Evolutionary conservation across 2,888 invertebrate species (phyloP), one percentile per base, ranked within the genome.

Genomic region (Xestia sexstrigata): DNA sequence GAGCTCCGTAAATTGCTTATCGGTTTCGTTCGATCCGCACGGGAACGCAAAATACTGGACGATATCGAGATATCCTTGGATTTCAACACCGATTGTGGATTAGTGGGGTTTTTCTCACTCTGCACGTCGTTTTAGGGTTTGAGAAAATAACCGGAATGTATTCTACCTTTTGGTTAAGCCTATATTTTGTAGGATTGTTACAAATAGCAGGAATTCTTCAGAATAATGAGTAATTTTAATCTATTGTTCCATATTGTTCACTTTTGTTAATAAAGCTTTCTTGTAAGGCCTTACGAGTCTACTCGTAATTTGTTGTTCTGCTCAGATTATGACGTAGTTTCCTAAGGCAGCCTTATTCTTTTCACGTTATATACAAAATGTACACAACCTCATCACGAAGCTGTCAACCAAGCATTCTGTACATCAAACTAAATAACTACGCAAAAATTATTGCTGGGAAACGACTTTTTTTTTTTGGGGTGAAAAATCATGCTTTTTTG

Each of bases 1-100:
- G 75, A 71, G 68, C 69, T 30, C 52, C 65, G 71, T 79, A 72
- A 79, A 80, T 83, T 80, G 84, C 80, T 79, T 82, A 84, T 76
- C 80, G 80, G 71, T 55, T 72, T 30, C 47, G 62, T 52, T 35
- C 42, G 47, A 55, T 23, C 49, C 26, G 35, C 63, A 60, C 30
- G 13, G 42, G 62, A 68, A 71, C 58, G 52, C 42, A 65, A 79
- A 83, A 65, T 71, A 70, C 42, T 35, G 58, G 39, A 35, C 30
- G 39, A 13, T 60, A 47, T 63, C 26, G 35, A 60, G 58, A 70
- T 69, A 60, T 35, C 13, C 1, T n/a, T 26, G 55, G 8, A 58
- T 73, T 74, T 66, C n/a, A 71, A 71, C 26, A 42, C 55, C 15
- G 35, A 52, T 65, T 47, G 23, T 20, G n/a, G 9, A 69, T 76